Evolutionary conservation across 1,140 invertebrate genomes (phyloP).

Genomic region (Zaprionus africanus): DNA sequence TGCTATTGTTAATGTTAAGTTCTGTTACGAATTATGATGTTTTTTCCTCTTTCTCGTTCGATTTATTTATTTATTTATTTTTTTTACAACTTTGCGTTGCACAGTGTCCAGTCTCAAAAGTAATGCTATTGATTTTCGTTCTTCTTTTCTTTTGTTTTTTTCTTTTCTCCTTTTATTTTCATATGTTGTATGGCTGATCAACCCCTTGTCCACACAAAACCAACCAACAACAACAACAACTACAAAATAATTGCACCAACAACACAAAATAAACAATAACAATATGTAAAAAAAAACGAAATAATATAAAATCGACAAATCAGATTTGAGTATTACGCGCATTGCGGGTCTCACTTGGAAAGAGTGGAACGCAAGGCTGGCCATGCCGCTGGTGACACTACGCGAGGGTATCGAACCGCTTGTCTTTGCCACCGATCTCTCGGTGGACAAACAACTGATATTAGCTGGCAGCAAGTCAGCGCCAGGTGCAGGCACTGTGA

Average conservation of each 20-base stretch:
- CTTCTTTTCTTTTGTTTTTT: constrained; percentile 81
- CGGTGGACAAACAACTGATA: constrained; percentile 63
- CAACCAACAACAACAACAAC: constrained; percentile 36
- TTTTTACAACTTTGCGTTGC: constrained; percentile 47
- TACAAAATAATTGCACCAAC: constrained; percentile 35
- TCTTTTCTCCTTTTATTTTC: constrained; percentile 78
- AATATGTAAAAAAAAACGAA: constrained; percentile 14
- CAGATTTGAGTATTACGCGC: constrained; percentile 89
- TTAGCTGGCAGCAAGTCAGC: constrained; percentile 31
- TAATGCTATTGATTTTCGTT: constrained; percentile 80
- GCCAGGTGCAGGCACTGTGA: background rate
- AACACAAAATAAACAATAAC: constrained; percentile 35
- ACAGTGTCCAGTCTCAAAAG: constrained; percentile 73
- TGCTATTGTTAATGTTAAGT: constrained; percentile 60
- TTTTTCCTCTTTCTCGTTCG: constrained; percentile 14
- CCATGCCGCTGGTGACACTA: constrained; percentile 86
- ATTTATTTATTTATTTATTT: constrained; percentile 21
- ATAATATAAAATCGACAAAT: constrained; percentile 74
- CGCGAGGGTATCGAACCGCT: constrained; percentile 83
- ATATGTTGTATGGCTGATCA: constrained; percentile 72
- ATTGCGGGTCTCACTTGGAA: constrained; percentile 89
- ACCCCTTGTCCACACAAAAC: constrained; percentile 37
- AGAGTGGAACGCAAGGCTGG: constrained; percentile 87
- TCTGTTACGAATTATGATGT: constrained; percentile 32
- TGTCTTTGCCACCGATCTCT: constrained; percentile 82